These are phyloP conservation scores for Cenopis cana DNA, from an alignment of 2,888 invertebrate genomes.

Conservation along the genomic window DNA sequence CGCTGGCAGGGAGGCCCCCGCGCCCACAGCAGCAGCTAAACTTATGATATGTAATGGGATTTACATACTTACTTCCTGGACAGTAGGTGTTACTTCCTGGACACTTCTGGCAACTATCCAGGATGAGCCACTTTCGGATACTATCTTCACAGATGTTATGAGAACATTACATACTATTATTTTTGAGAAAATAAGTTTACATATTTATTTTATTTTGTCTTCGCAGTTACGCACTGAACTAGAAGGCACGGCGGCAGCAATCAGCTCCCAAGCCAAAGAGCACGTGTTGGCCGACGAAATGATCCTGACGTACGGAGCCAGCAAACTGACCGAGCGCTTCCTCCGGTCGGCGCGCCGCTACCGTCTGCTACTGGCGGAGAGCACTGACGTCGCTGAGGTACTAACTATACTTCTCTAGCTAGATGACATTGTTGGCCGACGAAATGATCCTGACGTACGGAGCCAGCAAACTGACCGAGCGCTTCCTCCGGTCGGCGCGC, in stretches of 20 bases:
- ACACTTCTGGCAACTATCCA: too few relatives aligned
- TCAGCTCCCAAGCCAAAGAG: slow-evolving; percentile 93
- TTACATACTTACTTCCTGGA: too few relatives aligned
- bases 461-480: slow-evolving; percentile 91
- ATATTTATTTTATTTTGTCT: neutral
- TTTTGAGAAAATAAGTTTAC: too few relatives aligned
- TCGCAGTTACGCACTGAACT: slow-evolving; percentile 68
- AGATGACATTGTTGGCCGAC: slow-evolving; percentile 94
- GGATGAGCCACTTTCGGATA: too few relatives aligned
- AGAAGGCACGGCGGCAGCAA: slow-evolving; percentile 88
- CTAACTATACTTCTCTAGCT: slow-evolving; percentile 70
- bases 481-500: slow-evolving; percentile 92
- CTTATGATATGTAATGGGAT: too few relatives aligned
- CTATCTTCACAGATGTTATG: too few relatives aligned
- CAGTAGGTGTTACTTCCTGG: too few relatives aligned
- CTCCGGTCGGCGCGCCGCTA: slow-evolving; percentile 92
- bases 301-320: slow-evolving; percentile 93
- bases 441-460: slow-evolving; percentile 96
- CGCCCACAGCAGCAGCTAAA: too few relatives aligned
- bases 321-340: slow-evolving; percentile 93
- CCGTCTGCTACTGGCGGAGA: slow-evolving; percentile 95
- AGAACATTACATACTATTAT: too few relatives aligned
- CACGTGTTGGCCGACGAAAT: slow-evolving; percentile 97
- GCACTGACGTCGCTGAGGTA: slow-evolving; percentile 75
- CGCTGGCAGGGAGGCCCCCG: too few relatives aligned